These are phyloP conservation scores for Patagioenas fasciata DNA, from an alignment of 2,113 vertebrate species.

Conservation along the genomic window DNA sequence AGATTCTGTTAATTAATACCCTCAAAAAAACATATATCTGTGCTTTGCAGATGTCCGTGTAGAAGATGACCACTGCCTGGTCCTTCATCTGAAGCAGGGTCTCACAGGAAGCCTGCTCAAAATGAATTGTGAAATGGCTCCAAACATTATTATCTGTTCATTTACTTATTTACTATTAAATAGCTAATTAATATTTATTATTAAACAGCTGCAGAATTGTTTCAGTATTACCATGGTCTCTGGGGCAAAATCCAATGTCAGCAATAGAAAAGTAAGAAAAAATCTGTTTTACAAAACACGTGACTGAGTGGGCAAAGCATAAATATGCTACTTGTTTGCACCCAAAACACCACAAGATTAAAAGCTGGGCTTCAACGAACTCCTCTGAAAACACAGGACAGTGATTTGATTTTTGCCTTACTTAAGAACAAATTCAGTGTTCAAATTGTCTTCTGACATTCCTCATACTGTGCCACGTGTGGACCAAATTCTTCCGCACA, in stretches of 20 bases:
- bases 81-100: background rate
- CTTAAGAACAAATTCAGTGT: background rate
- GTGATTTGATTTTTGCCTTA: background rate
- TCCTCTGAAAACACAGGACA: background rate
- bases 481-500: background rate
- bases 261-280: background rate
- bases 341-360: constrained; percentile 13
- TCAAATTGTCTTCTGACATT: background rate
- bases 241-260: background rate
- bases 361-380: background rate
- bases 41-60: background rate
- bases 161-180: background rate
- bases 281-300: background rate
- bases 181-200: background rate
- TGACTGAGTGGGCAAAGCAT: background rate
- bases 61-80: background rate
- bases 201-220: background rate
- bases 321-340: background rate
- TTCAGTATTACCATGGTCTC: background rate
- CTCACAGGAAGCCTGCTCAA: background rate
- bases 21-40: background rate
- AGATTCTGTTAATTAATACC: background rate
- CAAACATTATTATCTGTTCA: background rate
- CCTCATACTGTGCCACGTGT: background rate
- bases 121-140: background rate